phyloP scores from a whole-genome alignment of 2,888 invertebrate genomes.

The Xanthia togata region DNA sequence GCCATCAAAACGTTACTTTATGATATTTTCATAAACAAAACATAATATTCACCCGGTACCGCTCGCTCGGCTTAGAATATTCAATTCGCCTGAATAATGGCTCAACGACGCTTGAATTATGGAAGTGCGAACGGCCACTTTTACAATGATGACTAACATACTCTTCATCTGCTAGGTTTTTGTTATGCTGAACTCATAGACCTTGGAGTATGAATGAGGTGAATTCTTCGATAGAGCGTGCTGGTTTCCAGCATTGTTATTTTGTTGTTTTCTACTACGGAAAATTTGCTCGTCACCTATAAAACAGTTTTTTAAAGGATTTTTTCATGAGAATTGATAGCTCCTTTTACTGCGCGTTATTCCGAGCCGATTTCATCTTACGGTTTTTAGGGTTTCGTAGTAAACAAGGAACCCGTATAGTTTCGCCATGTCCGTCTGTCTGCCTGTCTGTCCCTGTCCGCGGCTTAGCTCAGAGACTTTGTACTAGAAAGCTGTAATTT shows the following conservation, averaged over 20 bases:
- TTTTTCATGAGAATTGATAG: not conserved
- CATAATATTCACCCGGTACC: constrained; percentile 54
- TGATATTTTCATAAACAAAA: constrained; percentile 69
- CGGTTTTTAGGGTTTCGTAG: too few species aligned
- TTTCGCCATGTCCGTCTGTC: too few species aligned
- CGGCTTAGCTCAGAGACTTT: too few species aligned
- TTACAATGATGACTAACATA: constrained; percentile 61
- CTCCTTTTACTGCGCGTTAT: not conserved
- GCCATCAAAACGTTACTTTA: constrained; percentile 67
- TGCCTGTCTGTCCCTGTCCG: too few species aligned
- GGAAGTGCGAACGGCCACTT: constrained; percentile 65
- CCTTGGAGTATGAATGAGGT: constrained; percentile 23
- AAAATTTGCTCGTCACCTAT: not conserved
- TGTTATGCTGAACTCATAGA: constrained; percentile 40
- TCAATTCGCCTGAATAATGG: constrained; percentile 78
- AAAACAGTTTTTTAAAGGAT: too few species aligned
- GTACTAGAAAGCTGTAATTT: too few species aligned
- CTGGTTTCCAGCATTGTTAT: not conserved
- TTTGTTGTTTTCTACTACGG: not conserved
- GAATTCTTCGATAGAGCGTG: not conserved
- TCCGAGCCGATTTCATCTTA: not conserved
- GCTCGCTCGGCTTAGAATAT: constrained; percentile 72
- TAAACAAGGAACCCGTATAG: too few species aligned
- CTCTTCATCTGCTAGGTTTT: constrained; percentile 63
- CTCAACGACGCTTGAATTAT: constrained; percentile 73